Conservation (phyloP, 1,140 invertebrate species). For the Drosophila yakuba region DNA sequence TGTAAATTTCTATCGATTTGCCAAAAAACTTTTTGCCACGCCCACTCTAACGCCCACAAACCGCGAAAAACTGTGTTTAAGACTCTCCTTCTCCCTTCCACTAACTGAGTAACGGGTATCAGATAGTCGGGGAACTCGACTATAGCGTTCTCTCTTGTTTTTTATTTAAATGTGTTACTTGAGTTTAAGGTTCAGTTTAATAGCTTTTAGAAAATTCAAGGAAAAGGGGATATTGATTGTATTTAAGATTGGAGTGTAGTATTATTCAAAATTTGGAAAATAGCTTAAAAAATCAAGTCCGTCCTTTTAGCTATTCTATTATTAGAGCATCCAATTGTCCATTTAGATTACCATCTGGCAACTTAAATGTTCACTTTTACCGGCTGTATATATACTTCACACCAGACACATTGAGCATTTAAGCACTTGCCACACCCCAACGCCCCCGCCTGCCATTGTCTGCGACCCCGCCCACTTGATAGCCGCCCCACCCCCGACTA, state of each 20-base stretch:
- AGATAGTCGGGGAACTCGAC: too few species aligned
- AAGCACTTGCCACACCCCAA: constrained; percentile 43
- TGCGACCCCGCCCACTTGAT: constrained; percentile 4
- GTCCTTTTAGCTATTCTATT: background rate
- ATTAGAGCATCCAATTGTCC: background rate
- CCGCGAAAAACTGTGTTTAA: too few species aligned
- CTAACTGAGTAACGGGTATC: too few species aligned
- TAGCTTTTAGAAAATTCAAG: too few species aligned
- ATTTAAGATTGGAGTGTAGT: too few species aligned
- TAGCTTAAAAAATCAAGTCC: background rate
- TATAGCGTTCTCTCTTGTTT: too few species aligned
- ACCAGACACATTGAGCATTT: constrained; percentile 33
- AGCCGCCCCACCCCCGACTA: background rate
- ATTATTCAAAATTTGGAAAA: background rate
- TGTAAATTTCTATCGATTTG: too few species aligned
- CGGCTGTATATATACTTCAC: constrained; percentile 23
- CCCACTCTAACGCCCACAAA: too few species aligned
- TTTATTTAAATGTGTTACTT: too few species aligned
- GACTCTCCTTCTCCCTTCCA: too few species aligned
- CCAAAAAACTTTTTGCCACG: too few species aligned
- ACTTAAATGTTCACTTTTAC: constrained; percentile 4
- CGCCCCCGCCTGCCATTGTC: constrained; percentile 25
- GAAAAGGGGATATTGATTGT: background rate
- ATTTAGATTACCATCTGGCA: constrained; percentile 1
- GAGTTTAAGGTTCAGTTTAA: too few species aligned